Conservation (phyloP, 2,113 vertebrate species). For the Nothocercus julius region DNA sequence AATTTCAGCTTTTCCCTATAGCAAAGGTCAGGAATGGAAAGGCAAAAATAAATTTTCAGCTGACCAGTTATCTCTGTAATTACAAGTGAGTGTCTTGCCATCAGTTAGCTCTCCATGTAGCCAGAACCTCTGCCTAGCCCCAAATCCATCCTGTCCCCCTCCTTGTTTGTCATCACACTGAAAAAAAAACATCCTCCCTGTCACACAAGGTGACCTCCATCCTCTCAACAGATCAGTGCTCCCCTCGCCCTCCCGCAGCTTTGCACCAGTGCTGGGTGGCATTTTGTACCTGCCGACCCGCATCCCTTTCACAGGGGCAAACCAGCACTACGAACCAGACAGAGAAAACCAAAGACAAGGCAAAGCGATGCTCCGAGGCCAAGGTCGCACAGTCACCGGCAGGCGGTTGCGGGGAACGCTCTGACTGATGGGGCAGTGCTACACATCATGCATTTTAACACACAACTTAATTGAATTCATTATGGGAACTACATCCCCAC, state of each 20-base stretch:
- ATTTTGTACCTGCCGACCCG: background rate
- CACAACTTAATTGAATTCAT: constrained; percentile 22
- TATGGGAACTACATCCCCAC: constrained; percentile 18
- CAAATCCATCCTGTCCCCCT: background rate
- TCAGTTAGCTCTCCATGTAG: background rate
- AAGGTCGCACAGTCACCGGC: background rate
- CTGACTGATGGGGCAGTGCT: background rate
- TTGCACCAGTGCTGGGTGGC: rapidly evolving
- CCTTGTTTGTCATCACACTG: background rate
- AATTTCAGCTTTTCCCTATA: background rate
- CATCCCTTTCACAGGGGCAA: rapidly evolving
- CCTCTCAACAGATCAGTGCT: rapidly evolving
- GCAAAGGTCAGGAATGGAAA: background rate
- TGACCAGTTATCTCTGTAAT: background rate
- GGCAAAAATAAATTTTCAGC: constrained; percentile 5
- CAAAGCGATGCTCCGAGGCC: rapidly evolving
- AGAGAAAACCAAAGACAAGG: background rate
- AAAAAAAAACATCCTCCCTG: background rate
- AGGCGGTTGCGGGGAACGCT: background rate
- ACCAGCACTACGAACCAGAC: background rate
- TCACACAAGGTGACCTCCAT: background rate
- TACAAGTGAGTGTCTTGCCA: background rate
- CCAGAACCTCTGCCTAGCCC: background rate
- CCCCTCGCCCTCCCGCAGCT: background rate
- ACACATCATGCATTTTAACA: background rate